A percentile compares a stretch with the other conserved stretches of the same genome.
Conservation (phyloP, 2,797 vertebrate genomes). For the Danionella dracula region DNA sequence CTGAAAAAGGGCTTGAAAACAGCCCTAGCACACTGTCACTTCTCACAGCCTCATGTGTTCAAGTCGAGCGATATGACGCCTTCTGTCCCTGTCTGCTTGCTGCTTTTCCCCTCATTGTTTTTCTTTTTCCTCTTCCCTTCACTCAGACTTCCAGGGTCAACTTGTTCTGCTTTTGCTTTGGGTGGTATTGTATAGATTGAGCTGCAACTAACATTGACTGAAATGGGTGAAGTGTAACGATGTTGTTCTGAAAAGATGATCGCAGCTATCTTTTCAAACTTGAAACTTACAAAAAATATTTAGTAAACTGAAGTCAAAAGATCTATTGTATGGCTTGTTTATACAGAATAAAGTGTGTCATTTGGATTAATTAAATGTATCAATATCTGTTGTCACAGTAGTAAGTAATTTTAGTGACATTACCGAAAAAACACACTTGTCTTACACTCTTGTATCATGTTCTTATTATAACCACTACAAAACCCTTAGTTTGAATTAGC, state of each 20-base stretch:
- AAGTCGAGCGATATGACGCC: slow-evolving; percentile 36
- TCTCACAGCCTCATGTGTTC: slow-evolving; percentile 47
- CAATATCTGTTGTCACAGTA: no score
- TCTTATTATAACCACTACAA: no score
- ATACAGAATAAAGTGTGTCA: no score
- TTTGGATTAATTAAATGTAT: no score
- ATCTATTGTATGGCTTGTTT: no score
- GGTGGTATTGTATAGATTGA: slow-evolving; percentile 23
- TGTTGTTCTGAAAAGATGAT: neutral
- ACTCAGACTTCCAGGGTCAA: slow-evolving; percentile 23
- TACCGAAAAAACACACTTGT: no score
- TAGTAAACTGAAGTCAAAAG: no score
- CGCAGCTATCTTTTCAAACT: no score
- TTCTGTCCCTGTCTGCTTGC: slow-evolving; percentile 29
- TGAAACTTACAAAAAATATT: no score
- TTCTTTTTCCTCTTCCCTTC: slow-evolving; percentile 14
- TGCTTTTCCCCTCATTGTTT: neutral
- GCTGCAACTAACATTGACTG: neutral
- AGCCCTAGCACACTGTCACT: slow-evolving; percentile 59
- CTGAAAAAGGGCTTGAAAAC: slow-evolving; percentile 48
- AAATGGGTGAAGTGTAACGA: slow-evolving; percentile 12
- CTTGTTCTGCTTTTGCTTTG: slow-evolving; percentile 22
- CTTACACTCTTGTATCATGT: no score
- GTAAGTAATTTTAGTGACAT: no score
- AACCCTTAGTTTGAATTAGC: no score